Evolutionary conservation across 2,797 vertebrate species (phyloP), one percentile per base, ranked within the genome.

Genomic region (Epinephelus malabaricus): DNA sequence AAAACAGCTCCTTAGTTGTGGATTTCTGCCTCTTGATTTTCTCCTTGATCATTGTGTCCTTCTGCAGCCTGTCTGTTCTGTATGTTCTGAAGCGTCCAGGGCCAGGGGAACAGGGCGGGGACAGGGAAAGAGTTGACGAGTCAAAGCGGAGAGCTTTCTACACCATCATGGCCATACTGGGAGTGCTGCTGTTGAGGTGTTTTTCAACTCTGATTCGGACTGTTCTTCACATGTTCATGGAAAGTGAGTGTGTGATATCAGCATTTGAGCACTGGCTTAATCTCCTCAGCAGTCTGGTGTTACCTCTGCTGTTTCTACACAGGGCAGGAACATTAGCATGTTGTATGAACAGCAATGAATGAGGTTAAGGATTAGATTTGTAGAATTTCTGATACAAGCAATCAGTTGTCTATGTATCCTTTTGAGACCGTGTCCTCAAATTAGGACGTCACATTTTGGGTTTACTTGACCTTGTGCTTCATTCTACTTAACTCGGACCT

Each of bases 21-120:
- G 0, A 47, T 13, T 4, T 78, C 1, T 3, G 3, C 12, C 0
- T 75, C 0, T 2, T 65, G 0, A 0, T 45, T 6, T 0, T 15
- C 2, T 60, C 17, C 11, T 0, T 83, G 2, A 1, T 43, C 0
- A 2, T 46, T 9, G 7, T 78, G 10, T 40, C 11, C 0, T 86
- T 81, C 60, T 90, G 78, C 72, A 84, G 79, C 62, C 1, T 83
- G 2, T 76, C 81, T 15, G 79, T 87, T 27, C 69, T 91, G 9
- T 3, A 5, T 1, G 27, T 51, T 67, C 79, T 91, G 68, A 49
- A 63, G 2, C 65, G 47, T 72, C 79, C 81, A 1, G 63, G 82
- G 9, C 88, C 88, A 1, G 87, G 83, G 2, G 18, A 84, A 25
- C 30, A 38, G 2, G 34, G 58, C 0, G 4, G 62, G 27, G 19